These are phyloP conservation scores for Hydroisotoma schaefferi DNA, from an alignment of 2,888 invertebrate genomes.

Conservation along the genomic window DNA sequence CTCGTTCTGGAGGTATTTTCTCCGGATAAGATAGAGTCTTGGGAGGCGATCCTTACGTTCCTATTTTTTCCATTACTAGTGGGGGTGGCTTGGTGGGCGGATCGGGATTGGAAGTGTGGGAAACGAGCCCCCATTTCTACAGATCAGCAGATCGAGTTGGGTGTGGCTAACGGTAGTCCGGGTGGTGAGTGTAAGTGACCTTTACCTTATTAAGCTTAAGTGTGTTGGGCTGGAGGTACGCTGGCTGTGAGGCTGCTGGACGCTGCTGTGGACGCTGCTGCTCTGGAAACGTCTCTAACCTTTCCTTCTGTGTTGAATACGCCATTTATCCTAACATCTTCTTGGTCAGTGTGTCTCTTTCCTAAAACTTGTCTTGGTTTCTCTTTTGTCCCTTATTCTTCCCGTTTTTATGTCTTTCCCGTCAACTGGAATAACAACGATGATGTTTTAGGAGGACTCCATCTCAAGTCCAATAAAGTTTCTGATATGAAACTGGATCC, in stretches of 20 bases:
- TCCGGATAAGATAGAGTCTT: conserved; percentile 55
- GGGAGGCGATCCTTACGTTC: conserved; percentile 61
- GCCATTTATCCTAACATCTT: too few relatives aligned
- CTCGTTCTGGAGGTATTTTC: conserved; percentile 54
- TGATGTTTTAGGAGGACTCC: too few relatives aligned
- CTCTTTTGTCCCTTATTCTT: too few relatives aligned
- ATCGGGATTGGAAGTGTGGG: conserved; percentile 54
- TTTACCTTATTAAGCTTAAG: not conserved
- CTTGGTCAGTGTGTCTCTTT: too few relatives aligned
- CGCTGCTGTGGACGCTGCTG: not conserved
- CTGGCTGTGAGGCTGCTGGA: not conserved
- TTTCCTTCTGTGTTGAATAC: too few relatives aligned
- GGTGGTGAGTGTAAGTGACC: conserved; percentile 51
- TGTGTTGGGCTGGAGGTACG: not conserved
- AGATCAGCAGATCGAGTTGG: conserved; percentile 55
- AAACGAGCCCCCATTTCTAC: conserved; percentile 51
- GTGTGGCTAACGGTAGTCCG: conserved; percentile 50
- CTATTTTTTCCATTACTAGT: conserved; percentile 59
- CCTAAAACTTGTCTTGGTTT: too few relatives aligned
- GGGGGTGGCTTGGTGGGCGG: conserved; percentile 57
- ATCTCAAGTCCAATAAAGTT: too few relatives aligned
- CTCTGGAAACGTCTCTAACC: too few relatives aligned
- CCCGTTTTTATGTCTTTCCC: too few relatives aligned
- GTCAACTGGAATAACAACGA: too few relatives aligned
- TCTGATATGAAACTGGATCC: too few relatives aligned